Base-by-base conservation (phyloP, 2,113 vertebrate genomes). In the Carollia perspicillata region DNA sequence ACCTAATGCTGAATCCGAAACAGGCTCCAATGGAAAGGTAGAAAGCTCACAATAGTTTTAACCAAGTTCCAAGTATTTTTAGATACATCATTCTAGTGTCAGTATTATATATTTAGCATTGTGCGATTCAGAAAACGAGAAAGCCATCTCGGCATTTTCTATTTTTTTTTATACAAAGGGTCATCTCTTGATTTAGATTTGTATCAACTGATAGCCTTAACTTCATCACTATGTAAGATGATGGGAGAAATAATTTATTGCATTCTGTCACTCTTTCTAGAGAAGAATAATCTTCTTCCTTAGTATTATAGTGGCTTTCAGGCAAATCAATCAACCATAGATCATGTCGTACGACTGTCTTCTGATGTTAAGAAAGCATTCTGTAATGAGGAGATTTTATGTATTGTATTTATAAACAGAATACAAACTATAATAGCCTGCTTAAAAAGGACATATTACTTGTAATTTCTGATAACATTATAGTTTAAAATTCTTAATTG, bases 301-400 rank as follows among this genome's bases (percentile, higher is more conserved):
- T 96, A 97, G 95, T 98, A 98, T 98, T 98, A 98, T 98, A 98
- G 97, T 98, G 98, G 97, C 96, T 98, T 98, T 98, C 97, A 98
- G 97, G 97, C 96, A 98, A 98, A 98, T 98, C 97, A 98, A 96
- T 98, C 97, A 98, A 97, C 90, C 96, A 97, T 98, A 98, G 97
- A 98, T 98, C 97, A 98, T 97, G 93, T 97, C 97, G 96, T 93
- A 97, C 97, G 96, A 96, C 97, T 97, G 95, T 96, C 98, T 97
- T 98, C 96, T 97, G 97, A 97, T 98, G 97, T 98, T 98, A 98
- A 98, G 98, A 98, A 98, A 98, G 97, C 94, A 98, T 98, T 98
- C 14, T 95, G 95, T 98, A 98, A 98, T 98, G 98, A 98, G 95
- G 90, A 98, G 75, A 86, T 98, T 97, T 98, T 98, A 97, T 98